Base-by-base conservation (phyloP, 2,888 invertebrate genomes). In the Scaptomyza parva region DNA sequence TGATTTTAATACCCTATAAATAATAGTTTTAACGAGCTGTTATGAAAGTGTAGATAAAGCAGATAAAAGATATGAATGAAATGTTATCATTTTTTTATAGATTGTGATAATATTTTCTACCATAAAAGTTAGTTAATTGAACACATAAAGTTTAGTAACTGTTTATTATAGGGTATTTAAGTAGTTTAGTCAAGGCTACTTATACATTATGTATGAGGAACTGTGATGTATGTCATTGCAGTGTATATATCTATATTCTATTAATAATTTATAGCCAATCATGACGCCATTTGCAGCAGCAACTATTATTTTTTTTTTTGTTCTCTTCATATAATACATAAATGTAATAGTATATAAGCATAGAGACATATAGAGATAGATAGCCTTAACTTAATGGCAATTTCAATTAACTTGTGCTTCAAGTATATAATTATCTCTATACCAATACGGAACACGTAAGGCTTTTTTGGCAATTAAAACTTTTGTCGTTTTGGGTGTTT, bases 191-290 rank as follows among this genome's bases (percentile, higher is more conserved):
- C 12, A 7, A 33, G 7, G 24, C 17, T 37, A 8, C 47, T 28
- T 40, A 18, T 35, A 8, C 20, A 20, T 47, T 47, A 26, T 37
- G 50, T 47, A 48, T 57, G 39, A 3, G 7, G 1, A 39, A 43
- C 43, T 26, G 55, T 26, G 55, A 44, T 55, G 53, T 55, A 48
- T 70, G 50, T 61, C 47, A 62, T 47, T 60, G 70, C 57, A 70
- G 55, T 71, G 50, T 72, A n/a, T n/a, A n/a, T n/a, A n/a, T n/a
- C n/a, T n/a, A n/a, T n/a, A 77, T 47, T 37, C 47, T 20, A 30
- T 80, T 70, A 80, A 74, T 86, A 77, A 80, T 81, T 86, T 74
- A 81, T 84, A 14, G 55, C 59, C 59, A 64, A 66, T 66, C 61
- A 80, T 86, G 81, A 84, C 78, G 78, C 68, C 81, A 81, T 81